Percentiles rank a stretch among this genome's conserved stretches.
These are phyloP conservation scores for Cheilosia vernalis DNA, from an alignment of 2,888 invertebrate species.

Conservation along the genomic window DNA sequence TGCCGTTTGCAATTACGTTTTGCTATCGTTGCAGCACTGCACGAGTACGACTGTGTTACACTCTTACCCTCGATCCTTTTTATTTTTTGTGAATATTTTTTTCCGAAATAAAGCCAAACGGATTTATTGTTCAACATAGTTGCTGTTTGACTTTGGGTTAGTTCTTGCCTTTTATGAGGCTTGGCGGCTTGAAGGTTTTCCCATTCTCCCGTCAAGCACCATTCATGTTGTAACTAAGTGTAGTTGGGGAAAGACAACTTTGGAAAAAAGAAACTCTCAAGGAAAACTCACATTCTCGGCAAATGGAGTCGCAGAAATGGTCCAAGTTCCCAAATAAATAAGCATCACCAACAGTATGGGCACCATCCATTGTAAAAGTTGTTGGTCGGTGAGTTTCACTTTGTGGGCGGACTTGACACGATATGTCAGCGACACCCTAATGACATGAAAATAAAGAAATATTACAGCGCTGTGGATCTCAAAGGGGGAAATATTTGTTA, in stretches of 20 bases:
- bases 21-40: constrained; percentile 25
- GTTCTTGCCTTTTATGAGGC: constrained; percentile 25
- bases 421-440: constrained; percentile 95
- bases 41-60: background rate
- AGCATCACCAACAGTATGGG: constrained; percentile 95
- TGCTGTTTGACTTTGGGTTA: constrained; percentile 42
- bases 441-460: constrained; percentile 75
- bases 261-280: constrained; percentile 7
- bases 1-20: constrained; percentile 51
- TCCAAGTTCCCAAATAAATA: constrained; percentile 95
- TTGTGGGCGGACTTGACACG: constrained; percentile 97
- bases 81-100: background rate
- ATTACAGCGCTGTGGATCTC: background rate
- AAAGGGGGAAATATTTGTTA: constrained; percentile 1
- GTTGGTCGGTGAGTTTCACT: constrained; percentile 95
- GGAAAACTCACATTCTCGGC: constrained; percentile 87
- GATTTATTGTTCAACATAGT: constrained; percentile 13
- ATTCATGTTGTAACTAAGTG: background rate
- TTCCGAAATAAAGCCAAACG: background rate
- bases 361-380: constrained; percentile 95
- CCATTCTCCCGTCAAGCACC: background rate
- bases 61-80: background rate
- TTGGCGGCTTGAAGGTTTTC: background rate
- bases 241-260: background rate
- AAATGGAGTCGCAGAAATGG: constrained; percentile 92